Evolutionary conservation across 2,888 invertebrate genomes (phyloP).

Genomic region (Polyploca ridens): DNA sequence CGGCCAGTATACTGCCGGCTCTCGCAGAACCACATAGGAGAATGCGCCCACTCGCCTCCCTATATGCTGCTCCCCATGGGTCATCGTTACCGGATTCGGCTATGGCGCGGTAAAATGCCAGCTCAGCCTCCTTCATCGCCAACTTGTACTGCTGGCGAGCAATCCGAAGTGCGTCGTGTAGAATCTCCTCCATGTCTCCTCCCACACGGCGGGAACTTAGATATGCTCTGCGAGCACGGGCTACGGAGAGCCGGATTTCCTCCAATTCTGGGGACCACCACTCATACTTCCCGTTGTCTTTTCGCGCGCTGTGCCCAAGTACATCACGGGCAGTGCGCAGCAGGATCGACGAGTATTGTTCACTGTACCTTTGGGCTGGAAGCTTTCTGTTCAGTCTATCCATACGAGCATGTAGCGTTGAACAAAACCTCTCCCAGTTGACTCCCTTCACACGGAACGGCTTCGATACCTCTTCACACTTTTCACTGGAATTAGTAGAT

Average conservation of each 20-base stretch:
- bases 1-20: conserved; percentile 19
- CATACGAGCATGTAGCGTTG: background rate
- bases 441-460: conserved; percentile 4
- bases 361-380: conserved; percentile 16
- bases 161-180: background rate
- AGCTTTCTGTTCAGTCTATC: conserved; percentile 3
- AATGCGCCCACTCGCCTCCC: conserved; percentile 20
- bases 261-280: background rate
- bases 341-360: too few species aligned
- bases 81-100: conserved; percentile 16
- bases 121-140: background rate
- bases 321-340: too few species aligned
- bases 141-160: background rate
- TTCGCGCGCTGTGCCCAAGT: too few species aligned
- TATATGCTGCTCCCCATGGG: conserved; percentile 31
- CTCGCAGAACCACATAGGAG: too few species aligned
- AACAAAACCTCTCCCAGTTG: conserved; percentile 4
- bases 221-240: background rate
- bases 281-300: conserved; percentile 4
- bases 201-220: conserved; percentile 8
- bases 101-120: background rate
- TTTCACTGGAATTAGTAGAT: background rate
- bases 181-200: background rate
- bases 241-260: background rate
- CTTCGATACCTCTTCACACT: background rate